A percentile compares a stretch with the other conserved stretches of the same genome.
Conservation (phyloP, 2,797 vertebrate genomes). For the Cossypha niveicapilla region DNA sequence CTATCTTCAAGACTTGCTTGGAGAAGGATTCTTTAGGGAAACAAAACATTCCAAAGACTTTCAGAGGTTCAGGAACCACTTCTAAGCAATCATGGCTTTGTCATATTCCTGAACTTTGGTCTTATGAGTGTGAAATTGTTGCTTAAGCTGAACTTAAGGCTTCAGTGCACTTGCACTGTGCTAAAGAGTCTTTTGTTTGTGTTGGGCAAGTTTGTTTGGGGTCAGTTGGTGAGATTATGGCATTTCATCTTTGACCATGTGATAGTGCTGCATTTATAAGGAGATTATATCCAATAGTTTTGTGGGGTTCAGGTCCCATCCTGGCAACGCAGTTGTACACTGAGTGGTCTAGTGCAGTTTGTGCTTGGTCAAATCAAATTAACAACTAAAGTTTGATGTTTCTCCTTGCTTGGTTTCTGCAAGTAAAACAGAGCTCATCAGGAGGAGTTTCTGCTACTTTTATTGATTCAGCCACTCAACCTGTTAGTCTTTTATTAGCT, state of each 20-base stretch:
- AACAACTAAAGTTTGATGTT: neutral
- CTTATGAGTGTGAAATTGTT: neutral
- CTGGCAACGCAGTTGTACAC: rapidly evolving
- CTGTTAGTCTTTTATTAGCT: neutral
- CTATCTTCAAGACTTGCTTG: neutral
- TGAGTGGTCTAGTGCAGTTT: neutral
- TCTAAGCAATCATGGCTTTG: neutral
- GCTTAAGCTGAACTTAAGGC: neutral
- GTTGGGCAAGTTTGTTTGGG: neutral
- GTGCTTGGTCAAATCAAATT: neutral
- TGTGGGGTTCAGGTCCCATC: neutral
- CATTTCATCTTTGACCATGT: rapidly evolving
- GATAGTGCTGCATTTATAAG: neutral
- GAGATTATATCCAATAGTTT: neutral
- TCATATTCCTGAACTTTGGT: neutral
- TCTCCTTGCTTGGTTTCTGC: neutral
- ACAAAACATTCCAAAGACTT: neutral
- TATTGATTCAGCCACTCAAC: neutral
- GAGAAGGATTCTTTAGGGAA: neutral
- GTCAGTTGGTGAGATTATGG: neutral
- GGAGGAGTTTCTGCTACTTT: neutral
- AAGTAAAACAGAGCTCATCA: neutral
- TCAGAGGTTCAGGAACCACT: neutral
- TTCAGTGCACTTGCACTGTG: neutral
- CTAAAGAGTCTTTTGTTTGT: neutral